Evolutionary conservation across 2,113 vertebrate species (phyloP).

Genomic region (Hemibagrus wyckioides): DNA sequence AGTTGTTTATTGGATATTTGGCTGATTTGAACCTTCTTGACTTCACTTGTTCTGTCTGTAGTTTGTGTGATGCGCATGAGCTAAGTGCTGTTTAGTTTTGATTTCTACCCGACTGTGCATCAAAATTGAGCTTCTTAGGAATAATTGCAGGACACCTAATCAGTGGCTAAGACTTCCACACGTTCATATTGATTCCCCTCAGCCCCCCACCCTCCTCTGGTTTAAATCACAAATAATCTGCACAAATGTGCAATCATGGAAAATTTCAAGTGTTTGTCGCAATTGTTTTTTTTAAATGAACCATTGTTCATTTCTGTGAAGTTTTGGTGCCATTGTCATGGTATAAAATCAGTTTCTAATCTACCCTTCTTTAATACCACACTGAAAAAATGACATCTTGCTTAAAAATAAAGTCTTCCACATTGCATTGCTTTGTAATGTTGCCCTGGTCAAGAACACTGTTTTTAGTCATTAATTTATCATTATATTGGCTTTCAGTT

Average conservation of each 20-base stretch:
- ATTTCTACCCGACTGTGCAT: neutral
- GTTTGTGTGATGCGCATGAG: neutral
- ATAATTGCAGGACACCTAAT: slow-evolving; percentile 31
- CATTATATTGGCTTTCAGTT: neutral
- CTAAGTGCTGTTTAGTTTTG: slow-evolving; percentile 7
- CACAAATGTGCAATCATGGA: neutral
- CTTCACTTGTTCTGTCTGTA: slow-evolving; percentile 6
- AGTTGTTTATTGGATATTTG: slow-evolving; percentile 23
- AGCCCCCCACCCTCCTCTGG: neutral
- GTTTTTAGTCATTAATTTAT: neutral
- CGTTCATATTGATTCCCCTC: neutral
- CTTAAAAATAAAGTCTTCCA: slow-evolving; percentile 17
- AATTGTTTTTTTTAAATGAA: neutral
- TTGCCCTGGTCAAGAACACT: slow-evolving; percentile 35
- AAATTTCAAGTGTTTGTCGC: neutral
- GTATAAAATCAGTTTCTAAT: slow-evolving; percentile 5
- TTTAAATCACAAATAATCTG: slow-evolving; percentile 13
- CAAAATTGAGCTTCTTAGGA: slow-evolving; percentile 5
- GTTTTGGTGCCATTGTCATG: neutral
- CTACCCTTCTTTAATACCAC: neutral
- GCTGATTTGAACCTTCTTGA: slow-evolving; percentile 3
- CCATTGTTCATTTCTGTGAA: neutral
- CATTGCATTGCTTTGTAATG: slow-evolving; percentile 26
- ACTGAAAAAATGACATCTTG: neutral
- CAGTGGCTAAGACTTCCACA: slow-evolving; percentile 10